Base-by-base conservation (phyloP, 2,888 invertebrate species). In the Pycnomerus fuliginosus region DNA sequence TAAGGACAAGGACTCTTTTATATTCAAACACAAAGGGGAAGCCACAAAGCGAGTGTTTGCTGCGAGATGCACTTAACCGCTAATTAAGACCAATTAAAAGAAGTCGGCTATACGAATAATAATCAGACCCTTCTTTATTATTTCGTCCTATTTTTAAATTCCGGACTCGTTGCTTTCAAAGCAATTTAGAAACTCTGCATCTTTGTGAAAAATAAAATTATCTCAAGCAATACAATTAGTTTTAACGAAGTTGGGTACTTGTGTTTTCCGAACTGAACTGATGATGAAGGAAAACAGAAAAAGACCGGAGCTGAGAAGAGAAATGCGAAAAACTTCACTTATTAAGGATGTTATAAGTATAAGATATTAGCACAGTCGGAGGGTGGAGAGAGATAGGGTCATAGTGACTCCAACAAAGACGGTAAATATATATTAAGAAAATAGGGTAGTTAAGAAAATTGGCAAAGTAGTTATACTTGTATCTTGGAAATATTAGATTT, bases 261-360 rank as follows among this genome's bases (percentile, higher is more conserved):
- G 53, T 53, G 58, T 60, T 56, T 56, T 57, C 57, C 60, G 54
- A 56, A 58, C 54, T 54, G 58, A 53, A 59, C 56, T 55, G 50
- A 12, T 10, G 3, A 25, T 8, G 25, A 10, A 58, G 53, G 57
- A 57, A 56, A 57, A 57, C 56, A 53, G 55, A 53, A 49, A 52
- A 39, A 28, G 22, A 48, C 48, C 44, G 47, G 50, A 48, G 50
- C 31, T 38, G 36, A 45, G 52, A 58, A 60, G 63, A 66, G 63
- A 67, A 65, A 67, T 66, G 65, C 57, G 67, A 61, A 65, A 69
- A 69, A 69, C 59, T 69, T 69, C 63, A 64, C 65, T 67, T 69
- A 69, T 69, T 69, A 69, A 63, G 68, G 62, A 67, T 60, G 64
- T 62, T 66, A 64, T 61, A 62, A 64, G 61, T 62, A 61, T 52